A percentile compares a stretch with the other conserved stretches of the same genome.
Conservation (phyloP, 2,797 vertebrate species). For the Macropodus opercularis region DNA sequence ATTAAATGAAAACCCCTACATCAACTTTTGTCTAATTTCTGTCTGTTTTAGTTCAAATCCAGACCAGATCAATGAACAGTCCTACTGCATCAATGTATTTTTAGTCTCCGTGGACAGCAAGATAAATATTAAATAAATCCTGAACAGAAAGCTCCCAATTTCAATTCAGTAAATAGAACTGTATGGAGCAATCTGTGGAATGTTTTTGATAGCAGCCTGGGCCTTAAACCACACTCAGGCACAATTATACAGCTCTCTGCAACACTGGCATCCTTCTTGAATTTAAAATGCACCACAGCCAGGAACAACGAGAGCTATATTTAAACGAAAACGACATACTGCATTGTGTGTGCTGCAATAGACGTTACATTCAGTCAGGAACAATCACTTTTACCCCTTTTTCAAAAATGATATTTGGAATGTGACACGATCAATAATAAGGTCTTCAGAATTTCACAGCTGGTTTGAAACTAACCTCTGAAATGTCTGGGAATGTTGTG, state of each 20-base stretch:
- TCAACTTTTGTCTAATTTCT: slow-evolving; percentile 4
- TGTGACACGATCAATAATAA: slow-evolving; percentile 10
- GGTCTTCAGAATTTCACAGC: slow-evolving; percentile 18
- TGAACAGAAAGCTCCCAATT: background rate
- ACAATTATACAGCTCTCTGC: slow-evolving; percentile 33
- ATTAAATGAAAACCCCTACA: slow-evolving; percentile 31
- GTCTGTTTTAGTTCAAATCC: no score
- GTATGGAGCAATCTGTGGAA: slow-evolving; percentile 40
- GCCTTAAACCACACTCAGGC: slow-evolving; percentile 40
- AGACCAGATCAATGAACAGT: no score
- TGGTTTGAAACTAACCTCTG: slow-evolving; percentile 16
- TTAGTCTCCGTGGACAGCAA: slow-evolving; percentile 1
- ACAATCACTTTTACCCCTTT: background rate
- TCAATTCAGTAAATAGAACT: slow-evolving; percentile 4
- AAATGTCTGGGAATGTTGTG: slow-evolving; percentile 13
- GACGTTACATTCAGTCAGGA: slow-evolving; percentile 20
- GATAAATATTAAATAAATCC: no score
- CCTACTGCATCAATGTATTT: slow-evolving; percentile 3
- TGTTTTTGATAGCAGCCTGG: slow-evolving; percentile 49
- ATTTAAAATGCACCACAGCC: slow-evolving; percentile 37
- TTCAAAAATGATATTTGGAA: slow-evolving; percentile 18
- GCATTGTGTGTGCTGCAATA: background rate
- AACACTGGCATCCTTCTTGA: slow-evolving; percentile 26
- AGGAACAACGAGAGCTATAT: slow-evolving; percentile 47
- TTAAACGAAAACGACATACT: slow-evolving; percentile 23